A percentile compares a stretch with the other conserved stretches of the same genome.
These are phyloP conservation scores for Onychostruthus taczanowskii DNA, from an alignment of 2,113 vertebrate species.

Conservation along the genomic window DNA sequence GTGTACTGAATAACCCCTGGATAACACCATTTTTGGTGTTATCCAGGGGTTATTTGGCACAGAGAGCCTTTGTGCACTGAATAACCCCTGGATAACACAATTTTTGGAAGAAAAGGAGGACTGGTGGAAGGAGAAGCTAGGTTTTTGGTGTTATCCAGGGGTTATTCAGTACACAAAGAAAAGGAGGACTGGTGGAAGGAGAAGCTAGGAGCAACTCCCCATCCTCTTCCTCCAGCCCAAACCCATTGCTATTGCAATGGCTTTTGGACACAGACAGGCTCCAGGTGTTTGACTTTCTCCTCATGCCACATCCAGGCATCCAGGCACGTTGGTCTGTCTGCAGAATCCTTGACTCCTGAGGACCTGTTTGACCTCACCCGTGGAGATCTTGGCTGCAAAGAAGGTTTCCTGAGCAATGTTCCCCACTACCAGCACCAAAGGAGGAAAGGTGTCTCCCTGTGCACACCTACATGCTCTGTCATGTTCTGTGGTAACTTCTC, in stretches of 20 bases:
- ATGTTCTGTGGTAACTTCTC: not conserved
- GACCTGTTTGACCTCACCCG: not conserved
- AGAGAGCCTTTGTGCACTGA: not conserved
- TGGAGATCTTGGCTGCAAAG: not conserved
- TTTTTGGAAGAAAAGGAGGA: not conserved
- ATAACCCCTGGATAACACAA: not conserved
- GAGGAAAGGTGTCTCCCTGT: not conserved
- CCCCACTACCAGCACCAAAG: not conserved
- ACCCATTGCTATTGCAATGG: not conserved
- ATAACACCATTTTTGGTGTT: not conserved
- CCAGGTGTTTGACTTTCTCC: not conserved
- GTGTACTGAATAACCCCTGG: not conserved
- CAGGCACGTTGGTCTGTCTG: fast-evolving
- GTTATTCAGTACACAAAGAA: too few relatives aligned
- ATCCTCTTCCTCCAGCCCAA: not conserved
- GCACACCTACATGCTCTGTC: fast-evolving
- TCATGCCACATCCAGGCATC: not conserved
- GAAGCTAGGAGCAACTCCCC: not conserved
- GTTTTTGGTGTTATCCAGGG: too few relatives aligned
- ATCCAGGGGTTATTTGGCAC: too few relatives aligned
- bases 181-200: not conserved
- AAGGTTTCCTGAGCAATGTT: not conserved
- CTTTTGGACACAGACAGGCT: not conserved
- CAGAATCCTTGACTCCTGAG: not conserved
- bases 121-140: not conserved